Evolutionary conservation across 2,888 invertebrate species (phyloP).

Genomic region (Zygothrica quintamaculata): DNA sequence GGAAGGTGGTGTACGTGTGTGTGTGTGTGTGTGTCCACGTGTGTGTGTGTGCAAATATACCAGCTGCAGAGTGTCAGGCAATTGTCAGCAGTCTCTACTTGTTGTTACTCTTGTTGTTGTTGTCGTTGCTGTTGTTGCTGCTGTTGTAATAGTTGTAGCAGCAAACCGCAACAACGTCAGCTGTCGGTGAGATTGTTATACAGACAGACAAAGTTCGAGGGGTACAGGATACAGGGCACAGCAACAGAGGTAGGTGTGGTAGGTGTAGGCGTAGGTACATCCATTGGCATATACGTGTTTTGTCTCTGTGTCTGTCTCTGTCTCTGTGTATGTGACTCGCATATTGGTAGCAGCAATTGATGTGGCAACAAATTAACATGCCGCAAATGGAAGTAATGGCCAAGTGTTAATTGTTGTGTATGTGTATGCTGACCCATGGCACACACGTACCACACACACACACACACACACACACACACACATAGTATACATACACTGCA

Average conservation of each 20-base stretch:
- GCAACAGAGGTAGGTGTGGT: background rate
- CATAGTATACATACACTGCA: conserved; percentile 28
- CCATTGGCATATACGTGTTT: conserved; percentile 14
- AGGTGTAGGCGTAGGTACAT: background rate
- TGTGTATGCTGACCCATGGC: conserved; percentile 42
- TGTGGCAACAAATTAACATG: conserved; percentile 84
- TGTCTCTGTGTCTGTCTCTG: no score
- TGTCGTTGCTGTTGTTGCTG: conserved; percentile 41
- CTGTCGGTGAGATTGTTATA: conserved; percentile 79
- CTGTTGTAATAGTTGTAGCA: conserved; percentile 71
- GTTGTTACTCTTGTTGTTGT: conserved; percentile 15
- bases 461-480: conserved; percentile 19
- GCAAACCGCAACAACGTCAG: conserved; percentile 74
- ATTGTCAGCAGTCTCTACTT: conserved; percentile 67
- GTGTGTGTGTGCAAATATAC: conserved; percentile 70
- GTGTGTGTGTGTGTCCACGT: conserved; percentile 52
- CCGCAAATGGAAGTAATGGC: conserved; percentile 82
- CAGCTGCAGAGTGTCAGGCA: conserved; percentile 77
- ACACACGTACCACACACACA: conserved; percentile 11
- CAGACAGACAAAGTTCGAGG: conserved; percentile 27
- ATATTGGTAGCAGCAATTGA: conserved; percentile 78
- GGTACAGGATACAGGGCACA: conserved; percentile 6
- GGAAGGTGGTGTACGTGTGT: conserved; percentile 9
- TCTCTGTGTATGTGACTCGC: conserved; percentile 60
- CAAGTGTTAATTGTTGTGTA: conserved; percentile 78